A percentile compares a stretch with the other conserved stretches of the same genome.
These are phyloP conservation scores for Listronotus oregonensis DNA, from an alignment of 1,140 invertebrate species.

Conservation along the genomic window DNA sequence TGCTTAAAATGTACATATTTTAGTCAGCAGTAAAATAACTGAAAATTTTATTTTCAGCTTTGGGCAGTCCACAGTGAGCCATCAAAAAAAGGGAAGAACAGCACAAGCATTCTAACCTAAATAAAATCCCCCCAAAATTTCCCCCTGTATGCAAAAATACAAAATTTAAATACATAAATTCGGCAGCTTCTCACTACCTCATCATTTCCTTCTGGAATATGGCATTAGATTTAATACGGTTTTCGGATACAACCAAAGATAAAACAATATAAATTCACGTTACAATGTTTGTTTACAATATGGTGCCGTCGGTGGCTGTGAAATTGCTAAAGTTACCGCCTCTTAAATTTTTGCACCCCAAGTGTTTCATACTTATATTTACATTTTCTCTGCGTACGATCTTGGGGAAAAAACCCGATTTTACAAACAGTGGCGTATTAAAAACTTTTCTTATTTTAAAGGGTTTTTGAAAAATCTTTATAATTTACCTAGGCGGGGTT, in stretches of 20 bases:
- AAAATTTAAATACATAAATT: neutral
- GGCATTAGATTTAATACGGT: neutral
- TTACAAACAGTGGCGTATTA: neutral
- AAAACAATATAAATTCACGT: slow-evolving; percentile 28
- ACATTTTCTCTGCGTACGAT: slow-evolving; percentile 9
- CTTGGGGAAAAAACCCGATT: neutral
- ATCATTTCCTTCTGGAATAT: neutral
- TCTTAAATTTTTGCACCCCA: slow-evolving; percentile 9
- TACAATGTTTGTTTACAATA: slow-evolving; percentile 35
- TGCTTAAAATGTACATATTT: too few relatives aligned
- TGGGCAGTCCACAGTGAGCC: too few relatives aligned
- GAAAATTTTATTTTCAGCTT: too few relatives aligned
- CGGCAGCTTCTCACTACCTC: neutral
- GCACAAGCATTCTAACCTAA: neutral
- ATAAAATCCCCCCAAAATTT: neutral
- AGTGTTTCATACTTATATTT: slow-evolving; percentile 3
- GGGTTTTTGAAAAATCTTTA: too few relatives aligned
- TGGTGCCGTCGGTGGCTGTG: slow-evolving; percentile 22
- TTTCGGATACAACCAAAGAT: slow-evolving; percentile 10
- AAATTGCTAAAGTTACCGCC: slow-evolving; percentile 31
- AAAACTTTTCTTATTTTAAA: too few relatives aligned
- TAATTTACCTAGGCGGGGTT: too few relatives aligned
- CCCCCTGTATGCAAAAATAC: neutral
- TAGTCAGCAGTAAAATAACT: too few relatives aligned
- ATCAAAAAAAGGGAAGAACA: neutral